Evolutionary conservation across 2,888 invertebrate genomes (phyloP), one percentile per base, ranked within the genome.

Genomic region (Yponomeuta malinellus): DNA sequence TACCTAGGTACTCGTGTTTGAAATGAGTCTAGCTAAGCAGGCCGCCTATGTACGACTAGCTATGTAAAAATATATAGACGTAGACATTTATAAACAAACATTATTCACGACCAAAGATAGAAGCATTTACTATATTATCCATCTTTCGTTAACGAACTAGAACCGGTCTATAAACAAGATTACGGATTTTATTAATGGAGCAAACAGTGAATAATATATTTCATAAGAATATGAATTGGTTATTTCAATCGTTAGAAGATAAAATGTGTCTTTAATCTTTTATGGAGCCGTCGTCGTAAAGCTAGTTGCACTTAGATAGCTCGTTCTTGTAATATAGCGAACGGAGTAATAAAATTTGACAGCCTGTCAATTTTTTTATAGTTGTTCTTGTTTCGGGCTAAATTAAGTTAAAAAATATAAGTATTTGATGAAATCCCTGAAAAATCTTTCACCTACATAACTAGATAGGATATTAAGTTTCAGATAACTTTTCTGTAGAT

Each of bases 81-180:
- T 12, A 52, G 52, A 59, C 15, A 59, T 59, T 59, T 59, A 59
- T 59, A 59, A 59, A 59, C 52, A 66, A 85, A 87, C 83, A 88
- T 85, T 88, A 89, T 90, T 89, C 87, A 88, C 83, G 83, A 86
- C 82, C 87, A 86, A 87, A 88, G 87, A 89, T 84, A 86, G 83
- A 87, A 84, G 84, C 78, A 81, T 82, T 83, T 84, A 85, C 82
- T 81, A 83, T 83, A 86, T 43, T 43, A 43, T 79, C 82, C 81
- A 88, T 89, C 84, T 86, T 85, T 87, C 84, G 87, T 86, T 87
- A 84, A 83, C 78, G 77, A 83, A 81, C 80, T 78, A 79, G 79
- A 86, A 89, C 88, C 87, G 84, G 89, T 79, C 84, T 75, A 75
- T 77, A 80, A 83, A 85, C 85, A 75, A 83, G 86, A 85, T 87